Conservation (phyloP, 2,888 invertebrate species). For the Drosophila paranaensis region DNA sequence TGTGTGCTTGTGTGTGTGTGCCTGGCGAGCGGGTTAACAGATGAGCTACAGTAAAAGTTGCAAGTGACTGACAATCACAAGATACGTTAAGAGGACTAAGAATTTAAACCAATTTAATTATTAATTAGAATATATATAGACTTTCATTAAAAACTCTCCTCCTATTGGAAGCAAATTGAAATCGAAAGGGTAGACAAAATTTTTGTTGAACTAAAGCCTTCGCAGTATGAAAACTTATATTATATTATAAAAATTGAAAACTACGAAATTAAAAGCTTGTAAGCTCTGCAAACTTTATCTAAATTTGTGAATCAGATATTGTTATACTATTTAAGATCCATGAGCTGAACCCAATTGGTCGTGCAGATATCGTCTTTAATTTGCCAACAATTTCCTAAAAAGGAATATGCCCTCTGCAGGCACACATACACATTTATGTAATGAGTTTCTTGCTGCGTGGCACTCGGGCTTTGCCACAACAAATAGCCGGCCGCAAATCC, state of each 20-base stretch:
- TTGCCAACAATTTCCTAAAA: conserved; percentile 24
- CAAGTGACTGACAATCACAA: not conserved
- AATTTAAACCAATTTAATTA: conserved; percentile 1
- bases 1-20: not conserved
- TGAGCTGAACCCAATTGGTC: not conserved
- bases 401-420: not conserved
- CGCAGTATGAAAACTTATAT: not conserved
- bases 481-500: conserved; percentile 40
- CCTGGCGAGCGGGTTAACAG: not conserved
- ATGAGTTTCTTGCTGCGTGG: conserved; percentile 47
- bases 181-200: not conserved
- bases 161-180: not conserved
- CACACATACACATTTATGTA: conserved; percentile 28
- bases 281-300: too few species aligned
- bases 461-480: conserved; percentile 31
- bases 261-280: too few species aligned
- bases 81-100: not conserved
- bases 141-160: not conserved
- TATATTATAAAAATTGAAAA: too few species aligned
- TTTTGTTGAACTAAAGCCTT: too few species aligned
- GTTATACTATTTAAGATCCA: not conserved
- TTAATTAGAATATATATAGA: not conserved
- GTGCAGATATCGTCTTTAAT: not conserved
- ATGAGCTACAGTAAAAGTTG: not conserved
- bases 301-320: not conserved